A percentile compares a stretch with the other conserved stretches of the same genome.
phyloP scores from a whole-genome alignment of 35 echinoderm and acorn worm species.

The Stichopus chloronotus region DNA sequence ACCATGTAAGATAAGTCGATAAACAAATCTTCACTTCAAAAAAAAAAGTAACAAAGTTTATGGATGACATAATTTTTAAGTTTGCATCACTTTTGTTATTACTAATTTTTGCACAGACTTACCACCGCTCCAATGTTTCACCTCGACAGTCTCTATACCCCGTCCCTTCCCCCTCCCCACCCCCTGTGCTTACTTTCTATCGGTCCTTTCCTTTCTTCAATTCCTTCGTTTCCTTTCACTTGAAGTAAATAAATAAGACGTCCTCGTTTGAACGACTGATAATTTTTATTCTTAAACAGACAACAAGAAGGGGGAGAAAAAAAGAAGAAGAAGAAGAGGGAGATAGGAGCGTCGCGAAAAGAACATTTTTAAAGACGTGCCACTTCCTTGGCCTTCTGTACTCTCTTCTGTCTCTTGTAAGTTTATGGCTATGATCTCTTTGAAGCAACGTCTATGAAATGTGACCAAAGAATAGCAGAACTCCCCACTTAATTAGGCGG shows the following conservation, averaged over 20 bases:
- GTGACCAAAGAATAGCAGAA: conserved; percentile 13
- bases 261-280: background rate
- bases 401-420: background rate
- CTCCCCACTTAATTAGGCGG: conserved; percentile 39
- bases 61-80: too few species aligned
- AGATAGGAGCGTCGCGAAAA: background rate
- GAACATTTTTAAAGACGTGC: background rate
- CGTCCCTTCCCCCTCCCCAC: too few species aligned
- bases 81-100: too few species aligned
- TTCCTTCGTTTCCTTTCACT: background rate
- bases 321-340: too few species aligned
- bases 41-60: too few species aligned
- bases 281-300: background rate
- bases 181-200: background rate
- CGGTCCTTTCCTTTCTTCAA: background rate
- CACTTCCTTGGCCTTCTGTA: background rate
- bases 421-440: conserved; percentile 47
- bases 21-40: too few species aligned
- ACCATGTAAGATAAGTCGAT: too few species aligned
- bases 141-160: too few species aligned
- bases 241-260: background rate
- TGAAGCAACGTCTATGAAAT: conserved; percentile 23
- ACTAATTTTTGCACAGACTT: too few species aligned
- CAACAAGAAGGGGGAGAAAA: background rate
- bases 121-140: too few species aligned